These are phyloP conservation scores for Hassar affinis DNA, from an alignment of 2,113 vertebrate genomes.

Conservation along the genomic window DNA sequence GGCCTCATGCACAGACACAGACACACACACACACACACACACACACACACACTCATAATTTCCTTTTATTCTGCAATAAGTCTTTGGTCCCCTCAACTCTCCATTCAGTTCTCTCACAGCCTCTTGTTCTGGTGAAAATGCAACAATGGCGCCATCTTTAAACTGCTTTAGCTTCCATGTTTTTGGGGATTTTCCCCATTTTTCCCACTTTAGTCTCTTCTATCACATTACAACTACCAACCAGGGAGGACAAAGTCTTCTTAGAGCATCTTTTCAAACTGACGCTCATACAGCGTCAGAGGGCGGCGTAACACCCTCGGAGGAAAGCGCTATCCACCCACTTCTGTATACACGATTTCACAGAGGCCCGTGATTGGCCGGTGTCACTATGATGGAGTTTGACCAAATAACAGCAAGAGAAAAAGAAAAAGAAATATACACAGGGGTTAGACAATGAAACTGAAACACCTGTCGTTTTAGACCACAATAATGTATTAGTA, in stretches of 20 bases:
- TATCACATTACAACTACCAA: not conserved
- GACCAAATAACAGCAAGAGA: not conserved
- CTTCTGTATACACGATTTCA: too few species aligned
- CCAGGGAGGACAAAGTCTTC: not conserved
- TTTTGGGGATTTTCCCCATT: not conserved
- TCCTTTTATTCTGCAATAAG: slow-evolving; percentile 10
- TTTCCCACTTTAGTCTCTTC: too few species aligned
- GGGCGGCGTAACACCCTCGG: too few species aligned
- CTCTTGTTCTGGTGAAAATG: not conserved
- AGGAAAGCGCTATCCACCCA: too few species aligned
- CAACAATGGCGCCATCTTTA: not conserved
- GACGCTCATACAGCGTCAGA: too few species aligned
- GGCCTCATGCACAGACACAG: slow-evolving; percentile 29
- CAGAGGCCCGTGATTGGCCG: too few species aligned
- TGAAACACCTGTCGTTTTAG: too few species aligned
- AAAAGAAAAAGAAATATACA: too few species aligned
- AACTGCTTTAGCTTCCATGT: not conserved
- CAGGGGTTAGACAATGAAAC: too few species aligned
- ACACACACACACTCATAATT: slow-evolving; percentile 15
- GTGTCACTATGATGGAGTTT: too few species aligned
- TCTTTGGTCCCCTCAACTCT: slow-evolving; percentile 38
- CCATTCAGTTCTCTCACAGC: slow-evolving; percentile 29
- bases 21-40: slow-evolving; percentile 23
- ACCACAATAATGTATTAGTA: too few species aligned
- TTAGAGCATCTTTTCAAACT: too few species aligned